These are phyloP conservation scores for Echiichthys vipera DNA, from an alignment of 2,797 vertebrate genomes.

Conservation along the genomic window DNA sequence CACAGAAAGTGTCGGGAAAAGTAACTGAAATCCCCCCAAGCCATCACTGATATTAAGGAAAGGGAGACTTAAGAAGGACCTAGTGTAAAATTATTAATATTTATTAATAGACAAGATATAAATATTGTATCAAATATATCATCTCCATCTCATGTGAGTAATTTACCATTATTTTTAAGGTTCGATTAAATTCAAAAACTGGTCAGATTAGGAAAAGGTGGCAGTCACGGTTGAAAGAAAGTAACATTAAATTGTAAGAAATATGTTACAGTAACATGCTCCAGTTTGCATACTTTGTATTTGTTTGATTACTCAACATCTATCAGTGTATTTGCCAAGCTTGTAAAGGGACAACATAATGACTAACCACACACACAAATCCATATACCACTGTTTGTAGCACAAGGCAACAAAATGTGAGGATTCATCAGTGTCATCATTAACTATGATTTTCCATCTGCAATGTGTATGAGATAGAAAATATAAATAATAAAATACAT, in stretches of 20 bases:
- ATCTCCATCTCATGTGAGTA: too few species aligned
- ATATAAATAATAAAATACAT: too few species aligned
- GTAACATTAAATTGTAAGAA: not conserved
- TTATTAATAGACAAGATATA: not conserved
- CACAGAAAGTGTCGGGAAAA: slow-evolving; percentile 67
- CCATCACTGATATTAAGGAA: not conserved
- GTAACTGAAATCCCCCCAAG: slow-evolving; percentile 51
- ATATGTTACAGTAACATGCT: not conserved
- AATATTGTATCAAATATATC: not conserved
- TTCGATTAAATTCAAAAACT: not conserved
- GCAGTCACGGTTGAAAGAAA: not conserved
- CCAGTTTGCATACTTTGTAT: not conserved
- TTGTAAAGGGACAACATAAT: not conserved
- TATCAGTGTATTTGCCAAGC: not conserved
- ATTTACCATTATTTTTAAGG: not conserved
- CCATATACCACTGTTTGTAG: slow-evolving; percentile 7
- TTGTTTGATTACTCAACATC: not conserved
- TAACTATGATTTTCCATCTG: not conserved
- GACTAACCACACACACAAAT: slow-evolving; percentile 5
- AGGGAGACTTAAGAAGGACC: not conserved
- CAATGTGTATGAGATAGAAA: not conserved
- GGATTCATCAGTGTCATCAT: not conserved
- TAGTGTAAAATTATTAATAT: not conserved
- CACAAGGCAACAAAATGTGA: not conserved
- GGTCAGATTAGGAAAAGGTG: not conserved